Base-by-base conservation (phyloP, 2,888 invertebrate genomes). In the Perdita meconis region DNA sequence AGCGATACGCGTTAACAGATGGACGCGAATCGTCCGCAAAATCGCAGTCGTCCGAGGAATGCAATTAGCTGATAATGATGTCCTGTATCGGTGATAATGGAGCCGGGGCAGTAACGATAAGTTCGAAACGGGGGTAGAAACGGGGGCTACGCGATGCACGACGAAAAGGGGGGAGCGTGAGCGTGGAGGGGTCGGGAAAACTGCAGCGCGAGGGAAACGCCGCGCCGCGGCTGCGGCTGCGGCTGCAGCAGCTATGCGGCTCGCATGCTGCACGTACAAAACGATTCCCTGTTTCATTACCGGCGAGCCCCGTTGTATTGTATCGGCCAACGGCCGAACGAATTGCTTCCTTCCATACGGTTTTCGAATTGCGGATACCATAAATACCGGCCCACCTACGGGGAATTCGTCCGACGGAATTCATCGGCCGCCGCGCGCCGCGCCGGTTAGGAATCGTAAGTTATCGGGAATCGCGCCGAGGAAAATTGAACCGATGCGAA, bases 301-400 rank as follows among this genome's bases (percentile, higher is more conserved):
- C 73, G 61, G 47, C 57, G 34, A 22, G n/a, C 34, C n/a, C 30
- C 19, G 64, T 47, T 55, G 73, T 79, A 74, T 83, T 74, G 84
- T 74, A 81, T 80, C 63, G 80, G 65, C 47, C 47, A 47, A 10
- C 59, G 59, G 51, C 50, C 74, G 68, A 80, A 80, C 84, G 75
- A 84, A 84, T 81, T 84, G 80, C 84, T 82, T 82, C 75, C 84
- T 77, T 69, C 77, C 74, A 67, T 76, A 71, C 73, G 79, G 69
- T 83, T 81, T 81, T 77, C 77, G 80, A 80, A 83, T 81, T 72
- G 81, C 83, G 72, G 77, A 71, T 73, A 72, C 81, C 81, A 80
- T 84, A 84, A 84, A 84, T 84, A 82, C 51, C 55, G 55, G 44
- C 22, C 65, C 68, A 60, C 51, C 73, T 77, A 69, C 26, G 64